Base-by-base conservation (phyloP, 2,113 vertebrate species). In the Nibea albiflora region DNA sequence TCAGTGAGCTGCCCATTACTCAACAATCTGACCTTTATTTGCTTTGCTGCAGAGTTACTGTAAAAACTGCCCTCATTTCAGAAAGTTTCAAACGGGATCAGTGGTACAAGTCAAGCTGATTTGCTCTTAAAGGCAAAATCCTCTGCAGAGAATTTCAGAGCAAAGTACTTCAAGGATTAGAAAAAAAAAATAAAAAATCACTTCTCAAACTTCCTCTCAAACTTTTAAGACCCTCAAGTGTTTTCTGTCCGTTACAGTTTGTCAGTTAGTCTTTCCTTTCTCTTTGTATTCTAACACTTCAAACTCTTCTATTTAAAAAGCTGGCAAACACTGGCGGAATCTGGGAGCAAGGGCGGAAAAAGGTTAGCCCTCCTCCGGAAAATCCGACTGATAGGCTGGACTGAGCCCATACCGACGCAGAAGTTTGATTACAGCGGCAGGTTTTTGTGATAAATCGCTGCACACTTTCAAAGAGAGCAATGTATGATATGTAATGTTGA, bases 11-110 rank as follows among this genome's bases (percentile, higher is more conserved):
- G 62, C 81, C 76, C 76, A 0, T 73, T 81, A 69, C 83, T 88
- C 81, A 87, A 90, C 89, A 92, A 85, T 90, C 79, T 87, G 81
- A 85, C 77, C 88, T 85, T 87, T 87, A 89, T 91, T 88, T 83
- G 61, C 78, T 78, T 85, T 73, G 47, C 5, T 49, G 58, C 81
- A 26, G 56, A 62, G 65, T 79, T 74, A 76, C 84, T 76, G 78
- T 86, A 81, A 89, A 89, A 89, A 75, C 75, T 72, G 74, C 70
- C 39, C 75, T 68, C 15, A 19, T 79, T 85, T 81, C 60, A 71
- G 58, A 85, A 74, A 65, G 31, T 60, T 71, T 85, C 79, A 60
- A 46, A 53, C 11, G 2, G 79, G 62, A 81, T 83, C 81, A 73
- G 65, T 5, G 1, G 49, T 12, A 61, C 20, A 74, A 80, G 75